Evolutionary conservation across 2,888 invertebrate genomes (phyloP), one percentile per base, ranked within the genome.

Genomic region (Latrodectus hesperus): DNA sequence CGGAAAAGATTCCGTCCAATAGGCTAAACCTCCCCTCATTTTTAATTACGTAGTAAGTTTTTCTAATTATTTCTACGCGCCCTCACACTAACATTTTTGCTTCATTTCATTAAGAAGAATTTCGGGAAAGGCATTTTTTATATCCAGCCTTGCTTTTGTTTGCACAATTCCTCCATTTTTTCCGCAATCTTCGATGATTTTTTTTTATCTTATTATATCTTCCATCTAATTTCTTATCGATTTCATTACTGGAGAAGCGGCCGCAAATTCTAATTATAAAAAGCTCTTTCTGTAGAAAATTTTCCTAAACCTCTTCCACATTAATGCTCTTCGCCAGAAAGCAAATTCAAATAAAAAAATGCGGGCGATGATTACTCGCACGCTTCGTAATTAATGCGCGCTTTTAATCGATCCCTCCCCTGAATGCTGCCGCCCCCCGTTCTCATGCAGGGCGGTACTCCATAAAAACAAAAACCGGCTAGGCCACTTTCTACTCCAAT

Each of bases 151-250:
- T 65, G 49, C 17, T 17, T 52, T 52, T n/a, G n/a, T 52, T 73
- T 73, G 12, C 22, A 9, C n/a, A 6, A 12, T 60, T 8, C 14
- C 60, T 60, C 60, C n/a, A 16, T 60, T 60, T 12, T 60, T 60
- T 60, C n/a, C 60, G 4, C 60, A 55, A 55, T 74, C 55, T 74
- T 60, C 22, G 22, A 26, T 60, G 12, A 55, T 14, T 74, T 52
- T 38, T 74, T 74, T 74, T 81, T 67, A 60, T 52, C 26, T 14
- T 26, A n/a, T 65, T 65, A 76, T 76, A 51, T 38, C 49, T 55
- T 75, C 81, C 73, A 87, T 87, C 86, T 87, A 87, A 87, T 87
- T 87, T 87, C 86, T 87, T 81, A 87, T 87, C 81, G 81, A 87
- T 87, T 87, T 87, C 86, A 81, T 87, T 87, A 84, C 73, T 78